These are phyloP conservation scores for Nothocercus julius DNA, from an alignment of 2,113 vertebrate genomes.

Conservation along the genomic window DNA sequence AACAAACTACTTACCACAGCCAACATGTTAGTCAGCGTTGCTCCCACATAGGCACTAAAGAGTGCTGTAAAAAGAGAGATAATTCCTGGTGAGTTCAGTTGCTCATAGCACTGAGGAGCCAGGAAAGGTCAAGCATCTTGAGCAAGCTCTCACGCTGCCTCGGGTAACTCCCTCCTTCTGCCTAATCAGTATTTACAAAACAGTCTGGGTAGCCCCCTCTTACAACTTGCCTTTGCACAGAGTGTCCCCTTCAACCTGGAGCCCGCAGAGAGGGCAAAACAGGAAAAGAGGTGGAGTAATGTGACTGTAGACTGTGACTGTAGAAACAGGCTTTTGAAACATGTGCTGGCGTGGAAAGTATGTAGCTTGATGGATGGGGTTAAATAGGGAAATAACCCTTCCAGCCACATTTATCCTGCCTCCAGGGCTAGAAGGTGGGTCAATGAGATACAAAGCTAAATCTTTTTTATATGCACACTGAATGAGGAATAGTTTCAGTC, in stretches of 20 bases:
- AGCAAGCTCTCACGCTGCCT: neutral
- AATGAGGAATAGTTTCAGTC: slow-evolving; percentile 26
- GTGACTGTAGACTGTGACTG: too few species aligned
- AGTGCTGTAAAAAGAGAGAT: slow-evolving; percentile 66
- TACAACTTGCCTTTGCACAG: neutral
- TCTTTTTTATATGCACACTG: neutral
- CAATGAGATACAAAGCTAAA: slow-evolving; percentile 24
- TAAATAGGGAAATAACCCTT: slow-evolving; percentile 15
- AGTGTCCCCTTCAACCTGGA: neutral
- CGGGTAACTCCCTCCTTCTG: neutral
- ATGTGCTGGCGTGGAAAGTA: neutral
- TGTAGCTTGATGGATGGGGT: slow-evolving; percentile 1
- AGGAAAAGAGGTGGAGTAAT: neutral
- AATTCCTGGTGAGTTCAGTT: neutral
- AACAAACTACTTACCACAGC: slow-evolving; percentile 80
- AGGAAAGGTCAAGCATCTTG: neutral
- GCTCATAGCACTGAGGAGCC: neutral
- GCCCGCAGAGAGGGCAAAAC: neutral
- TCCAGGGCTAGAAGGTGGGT: neutral
- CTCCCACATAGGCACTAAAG: slow-evolving; percentile 90
- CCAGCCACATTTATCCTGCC: neutral
- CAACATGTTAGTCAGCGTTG: slow-evolving; percentile 85
- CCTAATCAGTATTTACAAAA: neutral
- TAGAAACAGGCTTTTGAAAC: neutral
- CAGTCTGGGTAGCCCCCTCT: neutral